Base-by-base conservation (phyloP, 2,113 vertebrate genomes). In the Amphiprion percula region DNA sequence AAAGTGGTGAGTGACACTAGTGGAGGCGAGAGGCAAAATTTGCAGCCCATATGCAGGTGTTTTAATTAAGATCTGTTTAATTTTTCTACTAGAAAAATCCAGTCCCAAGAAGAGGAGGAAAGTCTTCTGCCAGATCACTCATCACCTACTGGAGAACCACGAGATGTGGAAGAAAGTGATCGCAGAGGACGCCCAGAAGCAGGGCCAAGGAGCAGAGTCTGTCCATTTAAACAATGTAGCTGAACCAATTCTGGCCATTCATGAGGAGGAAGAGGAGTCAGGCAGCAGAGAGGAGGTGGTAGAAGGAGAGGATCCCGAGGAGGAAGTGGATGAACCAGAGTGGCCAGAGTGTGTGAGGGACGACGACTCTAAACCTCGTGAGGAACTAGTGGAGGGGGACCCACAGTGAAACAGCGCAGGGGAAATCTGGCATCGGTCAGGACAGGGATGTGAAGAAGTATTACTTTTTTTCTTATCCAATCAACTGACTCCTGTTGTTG, bases 91-190 rank as follows among this genome's bases (percentile, higher is more conserved):
- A 99, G 97, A 96, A 89, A 97, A 97, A 95, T 93, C 90, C 78
- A 90, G 89, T 37, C 93, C 95, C 75, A 97, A 97, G 88, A 95
- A 92, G 77, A 94, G 96, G 88, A 96, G 96, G 85, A 98, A 96
- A 95, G 95, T 96, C 74, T 98, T 97, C 93, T 99, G 97, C 88
- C 96, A 97, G 87, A 98, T 99, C 88, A 97, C 96, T 10, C 97
- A 99, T 74, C 97, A 99, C 86, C 94, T 99, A 67, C 77, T 98
- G 77, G 96, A 99, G 90, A 99, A 99, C 94, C 97, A 99, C 56
- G 95, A 96, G 81, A 99, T 99, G 98, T 99, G 98, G 98, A 97
- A 99, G 94, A 97, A 97, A 74, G 97, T 98, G 74, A 98, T 98
- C 0, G 96, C 95, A 37, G 96, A 97, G 0, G 98, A 98, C 52